Evolutionary conservation across 2,113 vertebrate species (phyloP).

Genomic region (Gorsachius goisagi): DNA sequence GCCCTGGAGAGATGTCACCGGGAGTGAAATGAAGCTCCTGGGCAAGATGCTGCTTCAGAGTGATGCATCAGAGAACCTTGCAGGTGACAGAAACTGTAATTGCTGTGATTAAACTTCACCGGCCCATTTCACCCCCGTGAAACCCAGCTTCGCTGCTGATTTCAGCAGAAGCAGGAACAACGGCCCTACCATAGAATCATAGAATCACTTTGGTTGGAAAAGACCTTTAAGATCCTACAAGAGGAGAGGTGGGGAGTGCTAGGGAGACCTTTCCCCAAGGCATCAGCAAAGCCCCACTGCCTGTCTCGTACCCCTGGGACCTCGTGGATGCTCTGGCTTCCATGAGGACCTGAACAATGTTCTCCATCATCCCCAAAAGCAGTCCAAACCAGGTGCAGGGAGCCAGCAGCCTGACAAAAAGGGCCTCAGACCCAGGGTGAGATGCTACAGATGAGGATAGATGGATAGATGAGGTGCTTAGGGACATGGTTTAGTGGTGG

Average conservation of each 20-base stretch:
- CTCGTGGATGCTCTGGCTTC: not conserved
- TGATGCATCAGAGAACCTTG: constrained; percentile 24
- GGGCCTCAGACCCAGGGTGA: not conserved
- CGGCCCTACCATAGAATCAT: not conserved
- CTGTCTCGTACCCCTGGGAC: too few species aligned
- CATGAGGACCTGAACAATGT: not conserved
- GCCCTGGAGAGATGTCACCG: not conserved
- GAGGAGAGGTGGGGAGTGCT: not conserved
- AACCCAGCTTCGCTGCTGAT: not conserved
- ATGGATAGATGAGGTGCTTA: too few species aligned
- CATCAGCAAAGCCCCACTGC: not conserved
- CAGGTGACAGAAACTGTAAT: constrained; percentile 36
- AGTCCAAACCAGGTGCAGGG: not conserved
- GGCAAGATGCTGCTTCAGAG: not conserved
- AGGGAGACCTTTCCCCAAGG: not conserved
- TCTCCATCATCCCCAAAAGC: not conserved
- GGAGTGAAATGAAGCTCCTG: constrained; percentile 28
- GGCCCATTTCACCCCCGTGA: not conserved
- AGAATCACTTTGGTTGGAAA: too few species aligned
- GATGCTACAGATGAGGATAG: not conserved
- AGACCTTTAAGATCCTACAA: too few species aligned
- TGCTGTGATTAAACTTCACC: constrained; percentile 28
- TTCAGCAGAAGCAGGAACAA: not conserved
- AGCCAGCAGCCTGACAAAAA: not conserved
- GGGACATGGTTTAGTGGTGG: too few species aligned